These are phyloP conservation scores for Trematomus bernacchii DNA, from an alignment of 2,797 vertebrate species.

Conservation along the genomic window DNA sequence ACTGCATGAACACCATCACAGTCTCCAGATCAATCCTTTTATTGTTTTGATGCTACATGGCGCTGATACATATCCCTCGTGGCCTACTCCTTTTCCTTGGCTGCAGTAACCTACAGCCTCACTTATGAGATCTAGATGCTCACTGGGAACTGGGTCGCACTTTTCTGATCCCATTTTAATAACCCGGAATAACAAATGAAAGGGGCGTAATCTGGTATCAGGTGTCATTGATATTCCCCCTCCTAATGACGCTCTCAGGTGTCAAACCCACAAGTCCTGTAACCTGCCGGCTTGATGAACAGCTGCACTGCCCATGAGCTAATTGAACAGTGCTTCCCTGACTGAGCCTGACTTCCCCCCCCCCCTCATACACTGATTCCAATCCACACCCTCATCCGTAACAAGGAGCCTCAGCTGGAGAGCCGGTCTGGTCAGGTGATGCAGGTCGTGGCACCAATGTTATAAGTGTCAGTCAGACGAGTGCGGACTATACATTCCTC, in stretches of 20 bases:
- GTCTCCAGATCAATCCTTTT: constrained; percentile 41
- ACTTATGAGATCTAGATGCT: constrained; percentile 55
- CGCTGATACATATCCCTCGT: constrained; percentile 49
- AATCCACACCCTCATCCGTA: constrained; percentile 29
- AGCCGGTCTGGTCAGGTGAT: constrained; percentile 58
- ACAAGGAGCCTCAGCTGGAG: constrained; percentile 60
- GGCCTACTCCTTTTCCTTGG: constrained; percentile 53
- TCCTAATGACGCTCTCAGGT: constrained; percentile 52
- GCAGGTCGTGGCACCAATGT: constrained; percentile 69
- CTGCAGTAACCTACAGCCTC: constrained; percentile 63
- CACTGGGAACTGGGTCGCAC: constrained; percentile 54
- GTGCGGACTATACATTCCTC: constrained; percentile 40
- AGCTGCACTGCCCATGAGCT: constrained; percentile 70
- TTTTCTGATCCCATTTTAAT: constrained; percentile 54
- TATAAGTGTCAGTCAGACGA: constrained; percentile 70
- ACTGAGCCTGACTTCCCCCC: constrained; percentile 34
- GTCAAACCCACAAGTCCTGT: constrained; percentile 56
- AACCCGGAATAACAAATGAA: constrained; percentile 31
- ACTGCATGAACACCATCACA: constrained; percentile 34
- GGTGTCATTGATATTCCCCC: constrained; percentile 38
- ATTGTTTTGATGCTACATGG: constrained; percentile 58
- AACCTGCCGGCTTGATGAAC: constrained; percentile 62
- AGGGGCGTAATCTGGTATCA: constrained; percentile 12
- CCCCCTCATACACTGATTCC: constrained; percentile 13
- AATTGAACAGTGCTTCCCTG: constrained; percentile 73